Conservation (phyloP, 2,113 vertebrate genomes). For the Myotis brandtii region DNA sequence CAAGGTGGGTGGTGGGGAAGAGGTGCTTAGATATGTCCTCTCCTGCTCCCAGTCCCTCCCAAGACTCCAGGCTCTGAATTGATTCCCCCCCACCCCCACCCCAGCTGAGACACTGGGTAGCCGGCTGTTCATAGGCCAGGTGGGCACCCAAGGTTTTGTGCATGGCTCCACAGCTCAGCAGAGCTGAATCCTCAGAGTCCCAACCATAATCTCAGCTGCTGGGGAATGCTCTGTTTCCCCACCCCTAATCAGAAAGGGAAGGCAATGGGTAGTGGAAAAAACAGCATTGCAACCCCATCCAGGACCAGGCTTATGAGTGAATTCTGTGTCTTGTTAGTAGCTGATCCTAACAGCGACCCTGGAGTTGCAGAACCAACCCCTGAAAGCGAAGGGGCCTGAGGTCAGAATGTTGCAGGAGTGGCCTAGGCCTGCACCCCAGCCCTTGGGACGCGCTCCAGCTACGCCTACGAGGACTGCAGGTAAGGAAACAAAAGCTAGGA, state of each 20-base stretch:
- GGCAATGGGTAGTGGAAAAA: background rate
- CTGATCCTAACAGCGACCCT: background rate
- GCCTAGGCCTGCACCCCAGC: background rate
- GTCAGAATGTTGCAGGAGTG: background rate
- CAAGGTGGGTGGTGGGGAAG: background rate
- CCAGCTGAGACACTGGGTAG: background rate
- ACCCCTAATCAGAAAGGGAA: background rate
- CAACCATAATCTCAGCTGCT: background rate
- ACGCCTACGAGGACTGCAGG: background rate
- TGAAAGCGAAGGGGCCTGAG: background rate
- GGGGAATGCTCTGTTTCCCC: background rate
- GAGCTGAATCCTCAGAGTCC: background rate
- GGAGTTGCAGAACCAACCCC: background rate
- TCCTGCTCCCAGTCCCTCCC: background rate
- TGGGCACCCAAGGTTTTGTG: background rate
- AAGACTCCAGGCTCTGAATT: background rate
- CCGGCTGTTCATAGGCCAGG: background rate
- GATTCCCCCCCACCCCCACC: background rate
- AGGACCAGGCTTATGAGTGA: background rate
- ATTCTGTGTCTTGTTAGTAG: background rate
- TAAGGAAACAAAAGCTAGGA: slow-evolving; percentile 49
- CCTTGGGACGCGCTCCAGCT: fast-evolving
- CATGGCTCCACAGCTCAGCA: fast-evolving
- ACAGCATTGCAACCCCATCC: background rate
- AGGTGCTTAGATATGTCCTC: background rate